A percentile compares a stretch with the other conserved stretches of the same genome.
Evolutionary conservation across 2,888 invertebrate species (phyloP).

Genomic region (Oscheius myriophilus): DNA sequence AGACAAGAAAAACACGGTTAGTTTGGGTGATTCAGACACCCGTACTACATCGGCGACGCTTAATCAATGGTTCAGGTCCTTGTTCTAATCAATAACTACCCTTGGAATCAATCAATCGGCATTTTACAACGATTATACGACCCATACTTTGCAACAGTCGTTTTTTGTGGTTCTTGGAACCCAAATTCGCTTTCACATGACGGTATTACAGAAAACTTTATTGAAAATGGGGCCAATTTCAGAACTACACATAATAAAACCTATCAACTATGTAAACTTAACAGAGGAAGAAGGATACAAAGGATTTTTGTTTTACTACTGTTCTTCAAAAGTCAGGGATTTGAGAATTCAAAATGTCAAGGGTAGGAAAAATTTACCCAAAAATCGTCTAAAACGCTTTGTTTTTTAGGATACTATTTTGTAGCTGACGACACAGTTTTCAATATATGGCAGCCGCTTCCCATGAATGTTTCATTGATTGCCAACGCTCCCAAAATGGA

Average conservation of each 20-base stretch:
- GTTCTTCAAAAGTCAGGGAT: slow-evolving; percentile 1
- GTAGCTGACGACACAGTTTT: neutral
- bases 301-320: neutral
- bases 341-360: neutral
- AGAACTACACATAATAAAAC: neutral
- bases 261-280: neutral
- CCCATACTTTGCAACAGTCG: neutral
- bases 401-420: neutral
- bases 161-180: slow-evolving; percentile 12
- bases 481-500: too few species aligned
- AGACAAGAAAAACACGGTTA: too few species aligned
- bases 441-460: neutral
- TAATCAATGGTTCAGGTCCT: neutral
- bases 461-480: neutral
- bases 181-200: neutral
- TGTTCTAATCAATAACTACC: slow-evolving; percentile 1
- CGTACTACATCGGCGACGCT: too few species aligned
- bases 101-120: slow-evolving; percentile 4
- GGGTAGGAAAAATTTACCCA: neutral
- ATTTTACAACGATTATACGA: slow-evolving; percentile 9
- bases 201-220: neutral
- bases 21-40: too few species aligned
- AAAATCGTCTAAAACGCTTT: neutral
- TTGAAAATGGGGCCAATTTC: neutral
- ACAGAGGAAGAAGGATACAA: neutral